phyloP scores from a whole-genome alignment of 2,113 vertebrate genomes.

The Gopherus evgoodei region DNA sequence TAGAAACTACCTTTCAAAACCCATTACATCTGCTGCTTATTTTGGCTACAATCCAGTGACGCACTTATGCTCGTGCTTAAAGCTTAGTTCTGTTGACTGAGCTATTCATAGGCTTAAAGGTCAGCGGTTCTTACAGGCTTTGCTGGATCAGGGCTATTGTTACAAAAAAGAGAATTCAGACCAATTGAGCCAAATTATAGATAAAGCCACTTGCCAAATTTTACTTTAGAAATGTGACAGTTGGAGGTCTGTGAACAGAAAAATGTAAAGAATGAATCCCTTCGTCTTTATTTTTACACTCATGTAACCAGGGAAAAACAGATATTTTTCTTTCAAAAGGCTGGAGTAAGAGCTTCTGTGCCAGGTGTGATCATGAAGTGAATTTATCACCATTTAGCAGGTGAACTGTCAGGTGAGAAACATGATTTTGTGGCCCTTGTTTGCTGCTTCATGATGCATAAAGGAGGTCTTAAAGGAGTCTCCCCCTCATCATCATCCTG shows the following conservation, averaged over 20 bases:
- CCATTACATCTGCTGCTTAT: background rate
- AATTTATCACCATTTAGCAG: background rate
- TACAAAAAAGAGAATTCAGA: background rate
- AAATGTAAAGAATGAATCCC: background rate
- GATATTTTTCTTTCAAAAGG: background rate
- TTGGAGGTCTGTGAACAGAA: constrained; percentile 17
- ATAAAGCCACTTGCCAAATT: background rate
- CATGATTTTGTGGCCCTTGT: too few relatives aligned
- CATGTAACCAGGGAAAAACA: constrained; percentile 23
- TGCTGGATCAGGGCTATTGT: background rate
- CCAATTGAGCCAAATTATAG: background rate
- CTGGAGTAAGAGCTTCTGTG: background rate
- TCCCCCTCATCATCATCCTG: background rate
- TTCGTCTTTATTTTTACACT: background rate
- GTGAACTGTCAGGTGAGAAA: background rate
- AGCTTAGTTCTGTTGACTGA: background rate
- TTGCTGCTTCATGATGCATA: too few relatives aligned
- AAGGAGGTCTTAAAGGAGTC: background rate
- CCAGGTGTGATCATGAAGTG: background rate
- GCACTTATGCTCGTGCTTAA: background rate
- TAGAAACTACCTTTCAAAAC: background rate
- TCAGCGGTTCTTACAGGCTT: background rate
- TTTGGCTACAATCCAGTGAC: background rate
- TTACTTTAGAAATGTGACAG: background rate
- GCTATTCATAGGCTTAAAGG: rapidly evolving